Conservation (phyloP, 2,113 vertebrate genomes). For the Poicephalus meyeri region DNA sequence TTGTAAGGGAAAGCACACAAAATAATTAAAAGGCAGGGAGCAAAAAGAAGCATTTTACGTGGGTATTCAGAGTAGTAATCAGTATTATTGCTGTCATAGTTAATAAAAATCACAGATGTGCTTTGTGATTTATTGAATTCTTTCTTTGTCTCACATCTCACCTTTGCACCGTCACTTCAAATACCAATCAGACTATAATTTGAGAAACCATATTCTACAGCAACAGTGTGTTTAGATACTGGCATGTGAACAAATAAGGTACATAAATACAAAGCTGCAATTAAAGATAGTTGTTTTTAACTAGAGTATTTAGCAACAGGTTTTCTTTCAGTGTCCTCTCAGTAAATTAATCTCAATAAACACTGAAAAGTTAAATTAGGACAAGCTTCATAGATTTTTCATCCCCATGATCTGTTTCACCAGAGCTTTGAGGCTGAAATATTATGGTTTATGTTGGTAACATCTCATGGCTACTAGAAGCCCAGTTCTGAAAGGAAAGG, state of each 20-base stretch:
- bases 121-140: conserved; percentile 69
- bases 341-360: conserved; percentile 50
- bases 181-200: conserved; percentile 75
- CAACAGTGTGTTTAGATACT: conserved; percentile 42
- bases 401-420: background rate
- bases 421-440: background rate
- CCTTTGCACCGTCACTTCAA: conserved; percentile 73
- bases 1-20: conserved; percentile 66
- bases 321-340: conserved; percentile 37
- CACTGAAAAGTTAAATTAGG: conserved; percentile 1
- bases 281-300: conserved; percentile 67
- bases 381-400: background rate
- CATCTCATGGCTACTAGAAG: background rate
- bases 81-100: conserved; percentile 73
- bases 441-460: background rate
- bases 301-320: conserved; percentile 69
- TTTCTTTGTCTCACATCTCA: conserved; percentile 74
- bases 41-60: conserved; percentile 63
- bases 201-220: conserved; percentile 69
- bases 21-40: conserved; percentile 75
- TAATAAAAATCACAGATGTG: conserved; percentile 76
- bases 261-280: conserved; percentile 49
- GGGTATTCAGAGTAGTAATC: conserved; percentile 63
- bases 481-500: background rate
- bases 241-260: conserved; percentile 52